phyloP scores from a whole-genome alignment of 2,888 invertebrate species.

The Lochmaea crataegi region DNA sequence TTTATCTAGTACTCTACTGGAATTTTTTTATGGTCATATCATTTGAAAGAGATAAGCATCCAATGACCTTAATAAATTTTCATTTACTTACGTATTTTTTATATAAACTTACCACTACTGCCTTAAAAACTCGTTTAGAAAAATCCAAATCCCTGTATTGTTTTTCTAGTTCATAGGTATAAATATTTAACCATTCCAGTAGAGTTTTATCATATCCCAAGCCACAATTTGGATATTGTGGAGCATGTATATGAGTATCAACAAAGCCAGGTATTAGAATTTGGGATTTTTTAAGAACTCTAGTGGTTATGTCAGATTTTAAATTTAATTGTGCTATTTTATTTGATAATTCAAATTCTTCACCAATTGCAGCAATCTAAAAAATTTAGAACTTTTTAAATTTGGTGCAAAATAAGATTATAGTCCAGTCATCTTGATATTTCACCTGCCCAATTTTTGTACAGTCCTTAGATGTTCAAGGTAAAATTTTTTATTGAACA shows the following conservation, averaged over 20 bases:
- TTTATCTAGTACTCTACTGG: no score
- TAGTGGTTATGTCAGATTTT: slow-evolving; percentile 37
- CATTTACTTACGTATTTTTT: neutral
- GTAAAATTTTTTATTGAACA: no score
- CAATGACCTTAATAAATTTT: no score
- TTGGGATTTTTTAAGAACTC: slow-evolving; percentile 65
- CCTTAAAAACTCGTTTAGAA: slow-evolving; percentile 77
- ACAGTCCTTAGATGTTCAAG: no score
- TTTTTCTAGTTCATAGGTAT: slow-evolving; percentile 87
- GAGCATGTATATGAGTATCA: slow-evolving; percentile 91
- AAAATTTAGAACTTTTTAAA: slow-evolving; percentile 14
- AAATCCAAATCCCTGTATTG: slow-evolving; percentile 76
- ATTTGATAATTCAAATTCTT: slow-evolving; percentile 55
- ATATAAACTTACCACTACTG: slow-evolving; percentile 78
- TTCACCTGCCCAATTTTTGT: no score
- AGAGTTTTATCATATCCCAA: slow-evolving; percentile 83
- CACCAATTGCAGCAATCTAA: slow-evolving; percentile 65
- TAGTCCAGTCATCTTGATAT: no score
- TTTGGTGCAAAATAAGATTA: no score
- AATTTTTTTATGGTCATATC: no score
- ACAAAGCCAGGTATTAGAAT: slow-evolving; percentile 89
- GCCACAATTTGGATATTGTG: slow-evolving; percentile 89
- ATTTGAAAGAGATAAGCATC: no score
- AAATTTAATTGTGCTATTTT: slow-evolving; percentile 53
- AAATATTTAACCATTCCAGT: slow-evolving; percentile 85